A percentile compares a stretch with the other conserved stretches of the same genome.
phyloP scores from a whole-genome alignment of 2,888 invertebrate species.

The Tenthredo livida region DNA sequence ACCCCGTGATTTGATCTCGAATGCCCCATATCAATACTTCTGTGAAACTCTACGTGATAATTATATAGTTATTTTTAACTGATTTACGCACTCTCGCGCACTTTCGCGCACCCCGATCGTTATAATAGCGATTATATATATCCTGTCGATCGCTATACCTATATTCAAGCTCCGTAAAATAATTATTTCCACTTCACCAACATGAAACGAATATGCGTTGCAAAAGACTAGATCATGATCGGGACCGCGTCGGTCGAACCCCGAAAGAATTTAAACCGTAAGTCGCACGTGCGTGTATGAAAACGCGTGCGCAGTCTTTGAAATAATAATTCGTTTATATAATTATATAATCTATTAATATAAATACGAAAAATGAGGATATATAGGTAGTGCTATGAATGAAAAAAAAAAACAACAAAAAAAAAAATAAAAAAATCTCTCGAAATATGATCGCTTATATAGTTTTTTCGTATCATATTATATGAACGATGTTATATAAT shows the following conservation, averaged over 20 bases:
- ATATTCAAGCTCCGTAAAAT: background rate
- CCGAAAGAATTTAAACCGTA: conserved; percentile 4
- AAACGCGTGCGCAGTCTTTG: background rate
- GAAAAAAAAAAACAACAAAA: too few relatives aligned
- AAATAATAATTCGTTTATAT: background rate
- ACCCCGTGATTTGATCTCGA: too few relatives aligned
- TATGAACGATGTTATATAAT: background rate
- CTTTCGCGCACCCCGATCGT: conserved; percentile 6
- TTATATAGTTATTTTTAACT: conserved; percentile 1
- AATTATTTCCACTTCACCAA: conserved; percentile 1
- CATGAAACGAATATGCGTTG: conserved; percentile 11
- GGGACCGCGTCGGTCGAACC: conserved; percentile 1
- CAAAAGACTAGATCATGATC: background rate
- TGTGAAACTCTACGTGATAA: background rate
- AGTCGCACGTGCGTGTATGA: background rate
- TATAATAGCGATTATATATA: background rate
- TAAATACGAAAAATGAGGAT: background rate
- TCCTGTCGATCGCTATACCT: background rate
- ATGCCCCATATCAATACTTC: background rate
- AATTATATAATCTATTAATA: background rate
- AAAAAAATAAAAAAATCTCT: background rate
- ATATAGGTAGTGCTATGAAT: background rate
- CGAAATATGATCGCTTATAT: background rate
- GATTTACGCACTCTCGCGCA: conserved; percentile 12
- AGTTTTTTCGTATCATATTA: background rate